Percentiles rank a stretch among this genome's conserved stretches.
Conservation (phyloP, 2,113 vertebrate genomes). For the Willisornis vidua region DNA sequence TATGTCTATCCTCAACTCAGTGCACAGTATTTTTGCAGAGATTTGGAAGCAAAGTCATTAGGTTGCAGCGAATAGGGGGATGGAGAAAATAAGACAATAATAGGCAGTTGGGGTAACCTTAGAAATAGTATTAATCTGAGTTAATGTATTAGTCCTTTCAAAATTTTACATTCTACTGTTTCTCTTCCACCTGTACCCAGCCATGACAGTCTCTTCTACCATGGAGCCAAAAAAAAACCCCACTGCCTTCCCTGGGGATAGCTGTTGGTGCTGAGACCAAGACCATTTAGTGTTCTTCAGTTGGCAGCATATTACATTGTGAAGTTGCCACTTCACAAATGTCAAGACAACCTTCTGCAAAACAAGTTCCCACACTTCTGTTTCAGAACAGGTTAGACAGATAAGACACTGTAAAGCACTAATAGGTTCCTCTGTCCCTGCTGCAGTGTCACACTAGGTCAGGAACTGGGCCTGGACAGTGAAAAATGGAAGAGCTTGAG, state of each 20-base stretch:
- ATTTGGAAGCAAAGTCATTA: not conserved
- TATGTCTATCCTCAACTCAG: not conserved
- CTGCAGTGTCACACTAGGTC: not conserved
- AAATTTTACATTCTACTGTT: not conserved
- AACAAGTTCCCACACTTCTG: not conserved
- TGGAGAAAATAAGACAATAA: not conserved
- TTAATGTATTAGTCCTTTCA: not conserved
- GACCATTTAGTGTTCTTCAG: not conserved
- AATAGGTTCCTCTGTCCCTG: not conserved
- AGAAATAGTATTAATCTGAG: not conserved
- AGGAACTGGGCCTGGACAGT: not conserved
- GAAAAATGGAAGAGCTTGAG: not conserved
- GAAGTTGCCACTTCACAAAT: not conserved
- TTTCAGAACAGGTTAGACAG: not conserved
- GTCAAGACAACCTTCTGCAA: not conserved
- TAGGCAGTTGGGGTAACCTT: not conserved
- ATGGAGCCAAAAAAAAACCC: accelerated
- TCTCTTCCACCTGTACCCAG: not conserved
- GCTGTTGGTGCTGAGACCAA: not conserved
- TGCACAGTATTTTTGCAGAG: not conserved
- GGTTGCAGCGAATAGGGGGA: not conserved
- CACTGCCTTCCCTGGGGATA: not conserved
- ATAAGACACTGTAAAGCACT: not conserved
- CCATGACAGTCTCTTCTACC: not conserved
- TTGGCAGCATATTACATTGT: not conserved